Conservation (phyloP, 1,140 invertebrate genomes). For the Neotoxoptera formosana region DNA sequence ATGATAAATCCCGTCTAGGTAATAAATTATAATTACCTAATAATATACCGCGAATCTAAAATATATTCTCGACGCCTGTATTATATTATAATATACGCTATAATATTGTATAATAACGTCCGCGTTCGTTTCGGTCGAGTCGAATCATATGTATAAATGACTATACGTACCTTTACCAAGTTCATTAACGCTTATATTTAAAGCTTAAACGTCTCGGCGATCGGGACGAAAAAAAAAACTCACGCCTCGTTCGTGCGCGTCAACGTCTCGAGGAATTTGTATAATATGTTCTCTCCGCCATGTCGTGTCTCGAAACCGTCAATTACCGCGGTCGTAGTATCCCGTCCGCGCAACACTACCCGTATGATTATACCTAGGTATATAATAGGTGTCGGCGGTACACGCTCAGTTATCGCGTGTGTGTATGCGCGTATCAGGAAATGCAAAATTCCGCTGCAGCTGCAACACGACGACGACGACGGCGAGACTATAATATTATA, state of each 20-base stretch:
- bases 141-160: neutral
- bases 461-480: neutral
- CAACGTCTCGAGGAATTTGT: neutral
- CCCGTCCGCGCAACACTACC: neutral
- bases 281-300: neutral
- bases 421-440: neutral
- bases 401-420: neutral
- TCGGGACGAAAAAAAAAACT: neutral
- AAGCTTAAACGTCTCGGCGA: neutral
- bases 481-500: neutral
- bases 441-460: neutral
- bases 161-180: neutral
- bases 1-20: neutral
- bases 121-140: neutral
- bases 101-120: neutral
- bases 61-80: neutral
- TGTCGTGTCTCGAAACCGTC: neutral
- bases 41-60: neutral
- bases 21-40: neutral
- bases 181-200: neutral
- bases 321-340: slow-evolving; percentile 9
- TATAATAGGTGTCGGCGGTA: neutral
- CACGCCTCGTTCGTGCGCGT: neutral
- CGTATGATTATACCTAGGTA: neutral
- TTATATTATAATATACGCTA: neutral